Base-by-base conservation (phyloP, 2,888 invertebrate species). In the Macropis europaea region DNA sequence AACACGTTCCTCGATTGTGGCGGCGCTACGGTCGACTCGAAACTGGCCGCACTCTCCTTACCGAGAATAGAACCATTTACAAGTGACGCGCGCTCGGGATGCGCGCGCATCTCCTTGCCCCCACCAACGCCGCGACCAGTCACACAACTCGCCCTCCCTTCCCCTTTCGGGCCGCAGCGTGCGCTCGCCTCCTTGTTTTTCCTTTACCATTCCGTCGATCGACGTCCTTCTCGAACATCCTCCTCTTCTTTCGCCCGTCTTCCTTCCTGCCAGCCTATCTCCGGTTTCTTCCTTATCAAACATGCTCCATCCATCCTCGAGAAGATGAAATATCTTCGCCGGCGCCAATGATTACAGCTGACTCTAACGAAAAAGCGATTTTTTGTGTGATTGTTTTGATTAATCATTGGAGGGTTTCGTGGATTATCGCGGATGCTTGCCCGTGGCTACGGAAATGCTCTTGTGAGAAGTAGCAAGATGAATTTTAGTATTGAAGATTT, bases 1-100 rank as follows among this genome's bases (percentile, higher is more conserved):
- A 56, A 67, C 72, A 64, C 50, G 60, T 60, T 68, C 67, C 77
- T 75, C 62, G 72, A 73, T 76, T 76, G 73, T 74, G 70, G 61
- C 73, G 73, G 74, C 45, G 54, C 61, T n/a, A 68, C 72, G 61
- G 70, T 54, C 54, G 48, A 40, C 47, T 53, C 43, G n/a, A n/a
- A n/a, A n/a, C n/a, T n/a, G 47, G 56, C 61, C 67, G 42, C 56
- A 34, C 66, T 70, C 73, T 73, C 74, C n/a, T 70, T 77, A 79
- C 83, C 80, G 77, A 84, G 84, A 84, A 83, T 80, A 81, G 78
- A 78, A 81, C 81, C 77, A 79, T 79, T 82, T 79, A 82, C 82
- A 79, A 82, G 79, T 64, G 76, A 79, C 76, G 80, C 82, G 82
- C 77, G 82, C 75, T 73, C 54, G 62, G 72, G 61, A 71, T 81